Base-by-base conservation (phyloP, 2,113 vertebrate species). In the Cacatua alba region DNA sequence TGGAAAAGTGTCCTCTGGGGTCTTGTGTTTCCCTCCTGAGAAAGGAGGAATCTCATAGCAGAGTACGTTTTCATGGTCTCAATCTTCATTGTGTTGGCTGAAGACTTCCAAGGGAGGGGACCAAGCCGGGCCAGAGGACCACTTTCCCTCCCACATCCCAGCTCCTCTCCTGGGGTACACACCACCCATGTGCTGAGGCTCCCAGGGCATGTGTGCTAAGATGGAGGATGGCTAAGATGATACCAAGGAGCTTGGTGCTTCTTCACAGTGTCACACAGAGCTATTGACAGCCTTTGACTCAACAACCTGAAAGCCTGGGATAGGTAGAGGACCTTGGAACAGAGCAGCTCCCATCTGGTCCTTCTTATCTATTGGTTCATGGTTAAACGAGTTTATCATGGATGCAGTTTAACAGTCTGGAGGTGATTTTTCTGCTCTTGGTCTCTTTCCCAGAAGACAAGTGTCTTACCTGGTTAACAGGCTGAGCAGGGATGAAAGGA, bases 261-360 rank as follows among this genome's bases (percentile, higher is more conserved):
- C 52, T 77, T 72, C 59, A 25, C 4, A 19, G 39, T 0, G 0
- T 49, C 71, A 67, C 23, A n/a, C 2, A 0, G 26, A 52, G 10
- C 17, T 60, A 21, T 28, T 2, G 0, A 12, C 46, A 70, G 13
- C 21, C 76, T 86, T 65, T 62, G 35, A 35, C 16, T 67, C 41
- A 67, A 67, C 28, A 55, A 11, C 31, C 14, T 81, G 41, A 65
- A 85, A 85, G 15, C 13, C 8, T 2, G 1, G 28, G 25, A 14
- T 26, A 35, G 28, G 17, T 43, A 72, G 21, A 88, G 28, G 13
- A 48, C 17, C 20, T 64, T 35, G 18, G 6, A 77, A 78, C 16
- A 52, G 29, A n/a, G 37, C 35, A 19, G 20, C 6, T 78, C 67
- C 23, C 76, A 89, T 2, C 13, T 11, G 68, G 41, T 37, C 20